phyloP scores from a whole-genome alignment of 1,140 invertebrate genomes.

The Pantala flavescens region DNA sequence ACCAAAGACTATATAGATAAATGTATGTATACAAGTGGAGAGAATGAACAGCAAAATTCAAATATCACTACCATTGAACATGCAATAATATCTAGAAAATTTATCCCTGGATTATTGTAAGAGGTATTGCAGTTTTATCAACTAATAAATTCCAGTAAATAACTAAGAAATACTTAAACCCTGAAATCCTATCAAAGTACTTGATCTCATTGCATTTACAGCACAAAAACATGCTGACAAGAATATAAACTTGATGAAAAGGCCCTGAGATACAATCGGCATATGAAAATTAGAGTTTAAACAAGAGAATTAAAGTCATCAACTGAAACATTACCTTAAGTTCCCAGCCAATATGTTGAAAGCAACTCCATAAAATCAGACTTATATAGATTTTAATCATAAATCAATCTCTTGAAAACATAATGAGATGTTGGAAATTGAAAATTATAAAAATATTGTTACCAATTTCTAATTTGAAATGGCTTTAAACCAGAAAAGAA shows the following conservation, averaged over 20 bases:
- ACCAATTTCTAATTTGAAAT: not conserved
- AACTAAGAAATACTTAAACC: slow-evolving; percentile 1
- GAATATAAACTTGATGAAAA: not conserved
- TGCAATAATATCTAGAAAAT: not conserved
- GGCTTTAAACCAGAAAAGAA: not conserved
- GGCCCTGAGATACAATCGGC: not conserved
- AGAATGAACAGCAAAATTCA: not conserved
- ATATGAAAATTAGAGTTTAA: not conserved
- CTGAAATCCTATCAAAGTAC: not conserved
- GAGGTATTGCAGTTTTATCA: not conserved
- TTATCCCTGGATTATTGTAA: not conserved
- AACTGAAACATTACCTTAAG: not conserved
- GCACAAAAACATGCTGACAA: not conserved
- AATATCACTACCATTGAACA: not conserved
- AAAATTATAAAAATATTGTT: not conserved
- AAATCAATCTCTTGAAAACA: not conserved
- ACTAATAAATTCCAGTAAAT: not conserved
- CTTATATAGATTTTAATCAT: not conserved
- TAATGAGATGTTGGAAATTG: not conserved
- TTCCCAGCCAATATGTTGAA: not conserved
- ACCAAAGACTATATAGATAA: not conserved
- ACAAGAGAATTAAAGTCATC: not conserved
- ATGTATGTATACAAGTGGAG: not conserved
- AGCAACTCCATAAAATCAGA: not conserved
- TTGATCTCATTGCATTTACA: not conserved